Conservation (phyloP, 2,797 vertebrate species). For the Lithobates sylvaticus region DNA sequence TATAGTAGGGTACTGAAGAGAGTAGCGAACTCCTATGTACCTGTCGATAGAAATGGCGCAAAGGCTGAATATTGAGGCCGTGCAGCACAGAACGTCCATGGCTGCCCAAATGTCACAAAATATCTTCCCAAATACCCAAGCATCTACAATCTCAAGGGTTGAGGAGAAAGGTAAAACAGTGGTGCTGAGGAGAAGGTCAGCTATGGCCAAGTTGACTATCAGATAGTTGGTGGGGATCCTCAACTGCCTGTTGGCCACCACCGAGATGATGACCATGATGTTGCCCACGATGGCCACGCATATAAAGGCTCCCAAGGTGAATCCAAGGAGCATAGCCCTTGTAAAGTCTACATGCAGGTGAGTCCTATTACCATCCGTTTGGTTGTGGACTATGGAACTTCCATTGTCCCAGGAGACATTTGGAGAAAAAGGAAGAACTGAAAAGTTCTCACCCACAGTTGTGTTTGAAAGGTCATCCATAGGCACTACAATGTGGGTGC, state of each 20-base stretch:
- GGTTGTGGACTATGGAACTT: slow-evolving; percentile 74
- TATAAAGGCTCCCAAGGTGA: slow-evolving; percentile 94
- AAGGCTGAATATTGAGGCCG: slow-evolving; percentile 95
- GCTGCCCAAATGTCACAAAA: slow-evolving; percentile 98
- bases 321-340: slow-evolving; percentile 86
- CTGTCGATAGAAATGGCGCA: slow-evolving; percentile 98
- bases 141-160: slow-evolving; percentile 88
- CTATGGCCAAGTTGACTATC: slow-evolving; percentile 95
- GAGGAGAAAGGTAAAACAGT: slow-evolving; percentile 95
- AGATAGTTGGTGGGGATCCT: slow-evolving; percentile 97
- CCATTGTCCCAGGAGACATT: slow-evolving; percentile 69
- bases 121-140: slow-evolving; percentile 93
- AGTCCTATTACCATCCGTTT: slow-evolving; percentile 78
- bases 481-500: slow-evolving; percentile 68
- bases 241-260: slow-evolving; percentile 95
- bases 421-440: slow-evolving; percentile 81
- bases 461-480: slow-evolving; percentile 92
- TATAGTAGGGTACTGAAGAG: slow-evolving; percentile 92
- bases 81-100: slow-evolving; percentile 95
- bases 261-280: slow-evolving; percentile 94
- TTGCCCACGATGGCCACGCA: slow-evolving; percentile 94
- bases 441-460: slow-evolving; percentile 82
- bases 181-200: slow-evolving; percentile 93
- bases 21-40: slow-evolving; percentile 94
- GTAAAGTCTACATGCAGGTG: slow-evolving; percentile 79